phyloP scores from a whole-genome alignment of 1,140 invertebrate genomes.

The Lanistes nyassanus region DNA sequence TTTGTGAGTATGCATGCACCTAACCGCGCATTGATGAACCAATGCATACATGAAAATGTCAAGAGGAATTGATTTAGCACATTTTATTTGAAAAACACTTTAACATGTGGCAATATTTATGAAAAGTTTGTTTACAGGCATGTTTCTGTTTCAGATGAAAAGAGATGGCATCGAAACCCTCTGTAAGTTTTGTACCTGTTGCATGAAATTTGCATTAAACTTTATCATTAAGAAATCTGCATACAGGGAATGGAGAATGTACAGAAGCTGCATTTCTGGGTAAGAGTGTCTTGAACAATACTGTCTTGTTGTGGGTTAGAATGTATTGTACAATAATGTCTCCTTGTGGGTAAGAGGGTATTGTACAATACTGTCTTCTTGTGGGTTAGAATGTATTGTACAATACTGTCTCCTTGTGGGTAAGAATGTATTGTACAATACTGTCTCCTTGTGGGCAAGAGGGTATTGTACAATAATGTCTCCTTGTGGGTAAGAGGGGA shows the following conservation, averaged over 20 bases:
- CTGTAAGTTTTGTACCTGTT: constrained; percentile 3
- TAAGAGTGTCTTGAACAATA: background rate
- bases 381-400: background rate
- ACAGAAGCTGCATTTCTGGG: background rate
- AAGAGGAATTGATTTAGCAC: background rate
- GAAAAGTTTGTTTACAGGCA: background rate
- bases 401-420: too few species aligned
- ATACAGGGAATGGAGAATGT: background rate
- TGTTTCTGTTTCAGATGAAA: constrained; percentile 12
- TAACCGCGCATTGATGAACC: background rate
- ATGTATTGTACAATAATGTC: background rate
- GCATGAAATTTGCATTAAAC: background rate
- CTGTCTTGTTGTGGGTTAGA: background rate
- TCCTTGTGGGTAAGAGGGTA: background rate
- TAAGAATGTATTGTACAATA: too few species aligned
- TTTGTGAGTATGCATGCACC: too few species aligned
- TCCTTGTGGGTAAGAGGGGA: too few species aligned
- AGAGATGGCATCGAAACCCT: constrained; percentile 18
- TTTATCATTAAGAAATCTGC: background rate
- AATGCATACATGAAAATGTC: background rate
- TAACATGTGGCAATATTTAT: background rate
- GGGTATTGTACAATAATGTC: too few species aligned
- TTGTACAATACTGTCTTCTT: background rate
- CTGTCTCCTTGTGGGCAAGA: too few species aligned
- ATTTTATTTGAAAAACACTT: background rate